Evolutionary conservation across 1,140 invertebrate genomes (phyloP), one percentile per base, ranked within the genome.

Genomic region (Apolygus lucorum): DNA sequence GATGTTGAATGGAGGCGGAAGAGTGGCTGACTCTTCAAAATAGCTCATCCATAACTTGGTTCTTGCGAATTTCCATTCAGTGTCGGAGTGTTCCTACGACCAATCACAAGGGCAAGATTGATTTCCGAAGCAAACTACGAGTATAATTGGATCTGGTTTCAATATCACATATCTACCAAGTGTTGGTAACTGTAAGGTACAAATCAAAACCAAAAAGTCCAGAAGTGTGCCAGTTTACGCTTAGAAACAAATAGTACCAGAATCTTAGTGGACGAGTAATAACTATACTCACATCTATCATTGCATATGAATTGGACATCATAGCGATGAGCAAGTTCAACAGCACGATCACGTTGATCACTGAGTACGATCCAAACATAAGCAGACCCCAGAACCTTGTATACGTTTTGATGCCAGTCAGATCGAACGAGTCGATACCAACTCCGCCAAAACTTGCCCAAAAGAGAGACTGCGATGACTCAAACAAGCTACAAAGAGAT

Each of bases 21-120:
- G 78, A 0, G 92, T 95, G 1, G 86, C 85, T 25, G 87, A 88
- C 75, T 94, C 90, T 76, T 95, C 92, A 79, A 95, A 95, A 77
- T 92, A 95, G 73, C 89, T 91, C 82, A 95, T 88, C 92, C 92
- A 95, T 2, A 95, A 77, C 78, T 90, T 91, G 28, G 88, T 90
- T 65, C 92, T 80, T 0, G 92, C 92, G 78, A 95, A 95, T 79
- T 95, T 95, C 92, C 92, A 95, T 79, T 94, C 92, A 0, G 86
- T 88, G 76, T 94, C 91, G 0, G 90, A 87, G 76, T 91, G 89
- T 79, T 90, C 87, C 90, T 49, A 17, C 17, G n/a, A n/a, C n/a
- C n/a, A n/a, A n/a, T n/a, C n/a, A n/a, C n/a, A n/a, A n/a, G n/a
- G n/a, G n/a, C n/a, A n/a, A n/a, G n/a, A n/a, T n/a, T n/a, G n/a